A percentile compares a stretch with the other conserved stretches of the same genome.
phyloP scores from a whole-genome alignment of 2,888 invertebrate species.

The Corbicula japonica region DNA sequence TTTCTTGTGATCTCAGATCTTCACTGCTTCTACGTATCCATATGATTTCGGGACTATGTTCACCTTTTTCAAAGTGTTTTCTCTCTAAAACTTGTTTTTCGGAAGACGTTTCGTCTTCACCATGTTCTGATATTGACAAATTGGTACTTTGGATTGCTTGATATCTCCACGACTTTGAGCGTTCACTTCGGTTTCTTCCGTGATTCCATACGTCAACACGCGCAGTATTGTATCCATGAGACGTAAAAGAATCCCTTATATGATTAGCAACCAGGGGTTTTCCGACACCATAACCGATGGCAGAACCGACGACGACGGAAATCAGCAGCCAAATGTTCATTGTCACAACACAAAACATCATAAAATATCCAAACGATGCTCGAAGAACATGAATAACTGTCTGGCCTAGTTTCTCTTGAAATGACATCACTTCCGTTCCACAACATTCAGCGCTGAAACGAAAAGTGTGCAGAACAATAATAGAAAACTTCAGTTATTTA shows the following conservation, averaged over 20 bases:
- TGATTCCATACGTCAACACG: constrained; percentile 2
- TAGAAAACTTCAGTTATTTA: no score
- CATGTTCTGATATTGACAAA: constrained; percentile 12
- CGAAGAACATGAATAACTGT: constrained; percentile 47
- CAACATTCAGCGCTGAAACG: constrained; percentile 50
- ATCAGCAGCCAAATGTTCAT: constrained; percentile 64
- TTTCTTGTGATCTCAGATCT: constrained; percentile 18
- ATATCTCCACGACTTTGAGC: constrained; percentile 62
- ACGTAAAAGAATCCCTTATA: constrained; percentile 49
- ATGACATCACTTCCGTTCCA: constrained; percentile 38
- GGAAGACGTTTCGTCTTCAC: constrained; percentile 21
- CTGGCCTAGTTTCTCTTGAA: constrained; percentile 53
- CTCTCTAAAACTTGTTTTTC: background rate
- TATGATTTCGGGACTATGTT: constrained; percentile 31
- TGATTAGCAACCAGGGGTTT: constrained; percentile 59
- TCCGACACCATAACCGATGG: constrained; percentile 54
- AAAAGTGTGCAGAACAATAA: no score
- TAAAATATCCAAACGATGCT: constrained; percentile 53
- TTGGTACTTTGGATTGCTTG: constrained; percentile 32
- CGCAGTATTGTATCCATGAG: constrained; percentile 50
- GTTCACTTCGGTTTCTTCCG: constrained; percentile 14
- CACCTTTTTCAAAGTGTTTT: constrained; percentile 4
- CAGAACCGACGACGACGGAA: constrained; percentile 53
- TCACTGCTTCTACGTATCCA: constrained; percentile 51
- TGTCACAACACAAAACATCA: constrained; percentile 64